Conservation (phyloP, 2,888 invertebrate species). For the Plusia festucae region DNA sequence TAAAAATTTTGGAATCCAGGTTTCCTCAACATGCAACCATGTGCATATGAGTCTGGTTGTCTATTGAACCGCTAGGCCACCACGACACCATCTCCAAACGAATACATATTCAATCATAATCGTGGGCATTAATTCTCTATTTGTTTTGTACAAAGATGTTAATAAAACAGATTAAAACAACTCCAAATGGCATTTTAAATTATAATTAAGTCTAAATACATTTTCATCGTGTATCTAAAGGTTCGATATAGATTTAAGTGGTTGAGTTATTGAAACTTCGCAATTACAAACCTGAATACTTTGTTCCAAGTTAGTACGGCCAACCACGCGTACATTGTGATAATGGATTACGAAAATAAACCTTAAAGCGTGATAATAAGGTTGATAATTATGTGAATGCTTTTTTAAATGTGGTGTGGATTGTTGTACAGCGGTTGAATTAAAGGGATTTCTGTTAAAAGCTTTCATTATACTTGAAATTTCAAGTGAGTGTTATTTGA, state of each 20-base stretch:
- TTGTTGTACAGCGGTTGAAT: constrained; percentile 33
- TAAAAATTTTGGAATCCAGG: too few relatives aligned
- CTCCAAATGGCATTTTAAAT: constrained; percentile 22
- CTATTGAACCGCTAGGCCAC: too few relatives aligned
- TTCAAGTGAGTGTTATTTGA: constrained; percentile 6
- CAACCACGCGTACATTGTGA: neutral
- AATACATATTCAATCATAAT: too few relatives aligned
- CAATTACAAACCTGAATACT: constrained; percentile 36
- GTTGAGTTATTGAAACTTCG: constrained; percentile 41
- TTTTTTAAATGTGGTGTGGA: neutral
- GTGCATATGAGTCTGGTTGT: too few relatives aligned
- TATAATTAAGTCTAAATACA: constrained; percentile 24
- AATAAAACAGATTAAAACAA: constrained; percentile 16
- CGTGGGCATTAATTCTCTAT: constrained; percentile 1
- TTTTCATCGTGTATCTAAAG: constrained; percentile 22
- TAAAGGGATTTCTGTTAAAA: constrained; percentile 29
- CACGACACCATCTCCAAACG: too few relatives aligned
- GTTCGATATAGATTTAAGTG: constrained; percentile 31
- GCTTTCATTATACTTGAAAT: constrained; percentile 32
- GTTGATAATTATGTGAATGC: neutral
- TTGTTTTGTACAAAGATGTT: constrained; percentile 1
- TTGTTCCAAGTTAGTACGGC: constrained; percentile 22
- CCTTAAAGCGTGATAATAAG: neutral
- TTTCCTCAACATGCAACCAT: too few relatives aligned
- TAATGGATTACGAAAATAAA: neutral